These are phyloP conservation scores for Ceratina japonica DNA, from an alignment of 1,140 invertebrate species.

Conservation along the genomic window DNA sequence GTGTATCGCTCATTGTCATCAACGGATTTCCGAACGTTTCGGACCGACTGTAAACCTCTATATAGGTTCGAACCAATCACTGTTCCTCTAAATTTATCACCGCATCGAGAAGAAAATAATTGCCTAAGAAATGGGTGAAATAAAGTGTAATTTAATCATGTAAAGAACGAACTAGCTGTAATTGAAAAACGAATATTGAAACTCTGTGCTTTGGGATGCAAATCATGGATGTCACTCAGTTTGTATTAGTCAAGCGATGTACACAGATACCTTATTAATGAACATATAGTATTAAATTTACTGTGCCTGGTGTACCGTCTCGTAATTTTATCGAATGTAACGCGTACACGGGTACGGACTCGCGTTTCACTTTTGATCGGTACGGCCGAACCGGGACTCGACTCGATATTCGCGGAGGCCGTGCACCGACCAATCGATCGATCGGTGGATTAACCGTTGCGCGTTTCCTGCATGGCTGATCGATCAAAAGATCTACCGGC, in stretches of 20 bases:
- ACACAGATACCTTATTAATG: no score
- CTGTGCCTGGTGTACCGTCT: no score
- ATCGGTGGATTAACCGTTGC: conserved; percentile 64
- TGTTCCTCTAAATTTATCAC: background rate
- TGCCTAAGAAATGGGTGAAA: no score
- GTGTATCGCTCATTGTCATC: conserved; percentile 45
- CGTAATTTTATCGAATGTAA: background rate
- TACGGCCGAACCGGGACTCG: background rate
- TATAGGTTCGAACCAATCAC: background rate
- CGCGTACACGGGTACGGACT: background rate
- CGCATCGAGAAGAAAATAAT: no score
- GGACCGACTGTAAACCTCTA: no score
- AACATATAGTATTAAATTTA: no score
- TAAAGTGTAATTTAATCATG: no score
- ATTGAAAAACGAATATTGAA: no score
- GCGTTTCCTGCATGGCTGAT: conserved; percentile 60
- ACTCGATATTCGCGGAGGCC: conserved; percentile 26
- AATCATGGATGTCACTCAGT: no score
- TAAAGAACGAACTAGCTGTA: no score
- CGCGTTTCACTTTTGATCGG: conserved; percentile 20
- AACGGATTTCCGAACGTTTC: background rate
- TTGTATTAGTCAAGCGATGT: no score
- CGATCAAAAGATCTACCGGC: conserved; percentile 69
- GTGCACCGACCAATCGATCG: conserved; percentile 24
- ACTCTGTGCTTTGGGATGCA: no score